phyloP scores from a whole-genome alignment of 2,113 vertebrate genomes.

The Halichoeres trimaculatus region DNA sequence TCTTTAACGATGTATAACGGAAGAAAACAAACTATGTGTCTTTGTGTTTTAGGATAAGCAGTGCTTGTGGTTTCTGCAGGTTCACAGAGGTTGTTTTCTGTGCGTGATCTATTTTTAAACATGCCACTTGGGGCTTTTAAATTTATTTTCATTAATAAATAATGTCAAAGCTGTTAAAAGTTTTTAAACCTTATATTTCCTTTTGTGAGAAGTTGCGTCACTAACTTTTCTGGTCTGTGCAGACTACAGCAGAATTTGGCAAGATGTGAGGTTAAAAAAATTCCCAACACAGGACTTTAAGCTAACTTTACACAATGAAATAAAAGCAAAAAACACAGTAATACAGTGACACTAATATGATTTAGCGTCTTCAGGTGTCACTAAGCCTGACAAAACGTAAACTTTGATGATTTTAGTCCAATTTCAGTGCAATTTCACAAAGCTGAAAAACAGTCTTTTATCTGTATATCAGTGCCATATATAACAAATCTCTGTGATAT shows the following conservation, averaged over 20 bases:
- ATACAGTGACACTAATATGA: too few species aligned
- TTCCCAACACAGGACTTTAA: neutral
- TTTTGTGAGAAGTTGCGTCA: slow-evolving; percentile 3
- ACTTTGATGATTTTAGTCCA: too few species aligned
- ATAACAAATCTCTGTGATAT: too few species aligned
- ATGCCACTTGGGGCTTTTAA: slow-evolving; percentile 48
- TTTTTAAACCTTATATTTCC: slow-evolving; percentile 37
- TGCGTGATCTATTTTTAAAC: slow-evolving; percentile 29
- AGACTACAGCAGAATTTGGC: neutral
- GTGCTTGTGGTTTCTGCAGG: slow-evolving; percentile 6
- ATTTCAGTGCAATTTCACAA: too few species aligned
- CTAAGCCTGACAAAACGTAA: too few species aligned
- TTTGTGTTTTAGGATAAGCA: slow-evolving; percentile 25
- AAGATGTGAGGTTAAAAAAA: neutral
- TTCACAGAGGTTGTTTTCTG: slow-evolving; percentile 16
- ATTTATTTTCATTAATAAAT: slow-evolving; percentile 67
- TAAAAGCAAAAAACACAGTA: neutral
- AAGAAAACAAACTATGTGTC: slow-evolving; percentile 20
- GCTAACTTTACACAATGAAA: neutral
- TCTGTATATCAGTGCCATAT: too few species aligned
- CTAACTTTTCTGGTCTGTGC: neutral
- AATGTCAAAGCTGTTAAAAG: slow-evolving; percentile 40
- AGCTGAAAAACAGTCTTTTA: too few species aligned
- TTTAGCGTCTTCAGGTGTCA: too few species aligned
- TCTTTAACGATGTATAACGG: too few species aligned